A percentile compares a stretch with the other conserved stretches of the same genome.
These are phyloP conservation scores for Agrotis puta DNA, from an alignment of 2,888 invertebrate genomes.

Conservation along the genomic window DNA sequence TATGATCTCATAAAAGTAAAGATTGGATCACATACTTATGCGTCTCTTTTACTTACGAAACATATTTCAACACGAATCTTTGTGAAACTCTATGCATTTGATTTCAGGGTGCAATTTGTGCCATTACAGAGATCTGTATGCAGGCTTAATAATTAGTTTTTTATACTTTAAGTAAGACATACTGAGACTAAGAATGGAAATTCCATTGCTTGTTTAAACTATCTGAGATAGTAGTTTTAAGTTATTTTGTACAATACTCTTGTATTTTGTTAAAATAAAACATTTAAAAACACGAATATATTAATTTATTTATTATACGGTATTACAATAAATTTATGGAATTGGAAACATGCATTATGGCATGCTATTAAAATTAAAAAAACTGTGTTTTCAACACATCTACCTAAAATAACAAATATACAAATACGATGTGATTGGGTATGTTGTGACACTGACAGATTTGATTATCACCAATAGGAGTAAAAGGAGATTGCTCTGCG, in stretches of 20 bases:
- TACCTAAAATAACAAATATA: conserved; percentile 37
- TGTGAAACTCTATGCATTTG: conserved; percentile 53
- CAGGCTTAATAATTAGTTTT: conserved; percentile 60
- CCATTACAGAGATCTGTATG: conserved; percentile 77
- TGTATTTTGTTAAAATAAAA: conserved; percentile 73
- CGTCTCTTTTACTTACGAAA: conserved; percentile 1
- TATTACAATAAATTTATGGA: conserved; percentile 12
- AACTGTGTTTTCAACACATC: conserved; percentile 46
- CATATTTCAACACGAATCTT: conserved; percentile 8
- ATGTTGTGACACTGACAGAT: conserved; percentile 26
- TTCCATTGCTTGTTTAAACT: conserved; percentile 54
- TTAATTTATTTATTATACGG: conserved; percentile 58
- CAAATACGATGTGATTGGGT: conserved; percentile 32
- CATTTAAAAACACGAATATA: conserved; percentile 57
- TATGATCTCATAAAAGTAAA: background rate
- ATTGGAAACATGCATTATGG: conserved; percentile 18
- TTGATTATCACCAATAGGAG: conserved; percentile 10
- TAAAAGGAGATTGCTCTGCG: too few species aligned
- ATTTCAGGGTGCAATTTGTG: conserved; percentile 70
- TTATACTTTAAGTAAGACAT: conserved; percentile 38
- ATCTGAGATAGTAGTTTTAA: conserved; percentile 76
- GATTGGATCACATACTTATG: background rate
- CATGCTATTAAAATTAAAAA: conserved; percentile 23
- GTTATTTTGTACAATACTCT: conserved; percentile 74
- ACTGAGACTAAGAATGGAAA: conserved; percentile 47